Evolutionary conservation across 1,140 invertebrate species (phyloP), one percentile per base, ranked within the genome.

Genomic region (Maconellicoccus hirsutus): DNA sequence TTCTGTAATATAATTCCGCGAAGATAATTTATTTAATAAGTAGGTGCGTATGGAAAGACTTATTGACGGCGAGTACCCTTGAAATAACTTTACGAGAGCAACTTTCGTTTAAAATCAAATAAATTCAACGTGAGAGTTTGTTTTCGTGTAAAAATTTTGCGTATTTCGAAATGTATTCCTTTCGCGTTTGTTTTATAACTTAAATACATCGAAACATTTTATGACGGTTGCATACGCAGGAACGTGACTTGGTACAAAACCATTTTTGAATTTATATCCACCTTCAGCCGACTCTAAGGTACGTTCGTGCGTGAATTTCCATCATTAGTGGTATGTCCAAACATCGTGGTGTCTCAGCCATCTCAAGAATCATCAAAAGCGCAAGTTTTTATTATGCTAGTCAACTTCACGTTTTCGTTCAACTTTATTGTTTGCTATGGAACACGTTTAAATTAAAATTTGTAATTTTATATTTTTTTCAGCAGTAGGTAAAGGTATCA

Each of bases 241-340:
- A 8, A 52, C 42, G 42, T 52, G 42, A 52, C 42, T 16, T 16
- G 42, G 4, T 52, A 16, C 12, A 52, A 16, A 52, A 16, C 42
- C 42, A 52, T 52, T 52, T 52, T 52, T 52, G 42, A 52, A 52
- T 52, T 52, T 52, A 52, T 52, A 52, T 19, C 42, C 42, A 52
- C 42, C 42, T 52, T 8, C n/a, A 52, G 42, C 42, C 42, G n/a
- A 19, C n/a, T 52, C n/a, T 52, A 3, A 52, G 42, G 42, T 52
- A 52, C 42, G 42, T 52, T 52, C 42, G 42, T 52, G 42, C 42
- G 42, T 52, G 42, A 52, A 52, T 52, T 52, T 52, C 42, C 16
- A 52, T 52, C 42, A 52, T 52, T 52, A 52, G 42, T 52, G 42
- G 42, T 52, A 6, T 16, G 42, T 52, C 42, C 42, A 19, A 14